A percentile compares a stretch with the other conserved stretches of the same genome.
Evolutionary conservation across 2,888 invertebrate species (phyloP).

Genomic region (Ditula angustiorana): DNA sequence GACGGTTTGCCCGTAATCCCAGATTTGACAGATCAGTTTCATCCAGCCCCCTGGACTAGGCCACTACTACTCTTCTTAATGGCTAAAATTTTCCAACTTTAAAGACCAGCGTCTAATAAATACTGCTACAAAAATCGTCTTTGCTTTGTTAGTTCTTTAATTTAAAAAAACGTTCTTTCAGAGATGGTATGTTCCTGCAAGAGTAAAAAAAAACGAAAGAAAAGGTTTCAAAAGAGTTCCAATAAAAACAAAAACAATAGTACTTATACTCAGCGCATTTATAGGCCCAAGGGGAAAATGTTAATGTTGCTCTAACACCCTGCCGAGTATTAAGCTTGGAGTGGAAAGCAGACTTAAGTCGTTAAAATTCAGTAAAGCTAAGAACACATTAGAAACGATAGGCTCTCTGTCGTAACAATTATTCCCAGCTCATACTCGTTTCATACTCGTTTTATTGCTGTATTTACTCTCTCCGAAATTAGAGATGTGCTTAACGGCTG

Average conservation of each 20-base stretch:
- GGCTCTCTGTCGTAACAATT: slow-evolving; percentile 61
- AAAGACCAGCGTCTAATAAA: too few species aligned
- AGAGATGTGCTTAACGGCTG: slow-evolving; percentile 44
- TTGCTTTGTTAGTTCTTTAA: neutral
- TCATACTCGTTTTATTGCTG: slow-evolving; percentile 59
- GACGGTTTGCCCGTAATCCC: too few species aligned
- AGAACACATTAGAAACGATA: slow-evolving; percentile 63
- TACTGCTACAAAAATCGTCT: too few species aligned
- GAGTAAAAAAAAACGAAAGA: neutral
- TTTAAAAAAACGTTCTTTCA: neutral
- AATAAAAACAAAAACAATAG: neutral
- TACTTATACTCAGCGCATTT: slow-evolving; percentile 11
- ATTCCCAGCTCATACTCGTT: slow-evolving; percentile 59
- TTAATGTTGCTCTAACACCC: slow-evolving; percentile 19
- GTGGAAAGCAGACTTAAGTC: slow-evolving; percentile 43
- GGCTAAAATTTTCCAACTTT: too few species aligned
- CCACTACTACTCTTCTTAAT: too few species aligned
- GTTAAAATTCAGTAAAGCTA: slow-evolving; percentile 66
- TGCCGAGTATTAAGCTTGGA: slow-evolving; percentile 2
- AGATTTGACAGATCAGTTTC: too few species aligned
- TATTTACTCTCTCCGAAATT: slow-evolving; percentile 51
- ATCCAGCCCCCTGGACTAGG: too few species aligned
- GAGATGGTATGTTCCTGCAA: neutral
- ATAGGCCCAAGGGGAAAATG: slow-evolving; percentile 20
- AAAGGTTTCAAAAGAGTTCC: neutral